A percentile compares a stretch with the other conserved stretches of the same genome.
Conservation (phyloP, 2,113 vertebrate species). For the Pao palembangensis region DNA sequence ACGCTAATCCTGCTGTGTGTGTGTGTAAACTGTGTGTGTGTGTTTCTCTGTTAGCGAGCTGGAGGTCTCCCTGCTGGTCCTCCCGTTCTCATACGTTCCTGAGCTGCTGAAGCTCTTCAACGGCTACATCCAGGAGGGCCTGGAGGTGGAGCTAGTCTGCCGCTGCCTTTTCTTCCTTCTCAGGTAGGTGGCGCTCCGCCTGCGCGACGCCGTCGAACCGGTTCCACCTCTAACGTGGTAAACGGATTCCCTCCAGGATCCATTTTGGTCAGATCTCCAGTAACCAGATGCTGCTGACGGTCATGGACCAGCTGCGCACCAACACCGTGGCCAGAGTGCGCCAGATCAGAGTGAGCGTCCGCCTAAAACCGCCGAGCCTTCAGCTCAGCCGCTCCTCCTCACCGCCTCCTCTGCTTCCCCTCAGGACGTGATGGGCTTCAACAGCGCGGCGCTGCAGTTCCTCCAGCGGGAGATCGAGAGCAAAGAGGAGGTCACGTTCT, state of each 20-base stretch:
- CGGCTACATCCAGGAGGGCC: constrained; percentile 79
- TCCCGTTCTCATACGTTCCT: constrained; percentile 90
- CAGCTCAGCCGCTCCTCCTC: neutral
- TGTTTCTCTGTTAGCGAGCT: constrained; percentile 78
- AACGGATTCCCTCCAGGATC: constrained; percentile 72
- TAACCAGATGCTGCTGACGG: constrained; percentile 89
- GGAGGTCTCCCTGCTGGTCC: constrained; percentile 90
- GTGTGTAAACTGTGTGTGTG: neutral
- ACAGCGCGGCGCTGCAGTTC: constrained; percentile 88
- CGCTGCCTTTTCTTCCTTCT: constrained; percentile 94
- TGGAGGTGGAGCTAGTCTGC: constrained; percentile 88
- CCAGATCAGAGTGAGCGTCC: constrained; percentile 82
- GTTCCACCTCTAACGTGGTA: too few species aligned
- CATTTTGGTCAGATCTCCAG: constrained; percentile 94
- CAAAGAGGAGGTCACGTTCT: constrained; percentile 92
- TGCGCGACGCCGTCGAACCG: neutral
- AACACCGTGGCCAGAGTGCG: constrained; percentile 87
- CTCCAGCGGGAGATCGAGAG: constrained; percentile 89
- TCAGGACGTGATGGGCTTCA: constrained; percentile 92
- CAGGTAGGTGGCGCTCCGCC: constrained; percentile 68
- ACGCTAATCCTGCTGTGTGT: neutral
- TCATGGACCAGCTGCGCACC: constrained; percentile 86
- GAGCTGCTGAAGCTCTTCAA: constrained; percentile 86
- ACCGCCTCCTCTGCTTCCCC: neutral
- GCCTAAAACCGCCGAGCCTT: constrained; percentile 36